Conservation (phyloP, 2,888 invertebrate species). For the Plutella xylostella region DNA sequence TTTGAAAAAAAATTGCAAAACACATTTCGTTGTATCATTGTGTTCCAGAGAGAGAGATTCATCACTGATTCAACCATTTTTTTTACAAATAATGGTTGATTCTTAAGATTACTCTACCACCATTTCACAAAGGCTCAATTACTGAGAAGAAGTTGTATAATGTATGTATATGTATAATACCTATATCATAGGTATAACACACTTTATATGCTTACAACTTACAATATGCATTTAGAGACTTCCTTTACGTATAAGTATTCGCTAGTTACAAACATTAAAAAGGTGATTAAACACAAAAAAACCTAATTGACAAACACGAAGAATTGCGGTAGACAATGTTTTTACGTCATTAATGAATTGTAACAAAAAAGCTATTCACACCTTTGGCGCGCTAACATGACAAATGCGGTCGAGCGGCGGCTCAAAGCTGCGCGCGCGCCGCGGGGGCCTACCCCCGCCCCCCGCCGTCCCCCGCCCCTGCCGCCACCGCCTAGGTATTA, state of each 20-base stretch:
- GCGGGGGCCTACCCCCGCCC: too few species aligned
- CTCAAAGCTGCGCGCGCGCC: constrained; percentile 37
- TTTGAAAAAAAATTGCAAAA: too few species aligned
- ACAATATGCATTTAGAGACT: too few species aligned
- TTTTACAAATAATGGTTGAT: too few species aligned
- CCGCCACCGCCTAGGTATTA: constrained; percentile 50
- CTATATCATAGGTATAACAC: background rate
- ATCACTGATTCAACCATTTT: too few species aligned
- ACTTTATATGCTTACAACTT: too few species aligned
- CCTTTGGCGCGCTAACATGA: constrained; percentile 67
- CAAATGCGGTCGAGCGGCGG: constrained; percentile 49
- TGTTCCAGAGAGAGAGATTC: too few species aligned
- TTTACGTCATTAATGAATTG: constrained; percentile 67
- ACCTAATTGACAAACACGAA: constrained; percentile 68
- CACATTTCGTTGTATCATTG: too few species aligned
- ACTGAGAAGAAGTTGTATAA: background rate
- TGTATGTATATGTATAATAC: background rate
- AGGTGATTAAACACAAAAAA: constrained; percentile 46
- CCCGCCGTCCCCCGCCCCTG: constrained; percentile 17
- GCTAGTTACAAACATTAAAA: too few species aligned
- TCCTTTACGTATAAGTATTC: too few species aligned
- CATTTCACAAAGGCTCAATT: too few species aligned
- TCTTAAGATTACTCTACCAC: constrained; percentile 41
- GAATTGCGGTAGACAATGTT: constrained; percentile 60
- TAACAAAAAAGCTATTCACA: constrained; percentile 65